A percentile compares a stretch with the other conserved stretches of the same genome.
These are phyloP conservation scores for Trichoplusia ni DNA, from an alignment of 1,140 invertebrate species.

Conservation along the genomic window DNA sequence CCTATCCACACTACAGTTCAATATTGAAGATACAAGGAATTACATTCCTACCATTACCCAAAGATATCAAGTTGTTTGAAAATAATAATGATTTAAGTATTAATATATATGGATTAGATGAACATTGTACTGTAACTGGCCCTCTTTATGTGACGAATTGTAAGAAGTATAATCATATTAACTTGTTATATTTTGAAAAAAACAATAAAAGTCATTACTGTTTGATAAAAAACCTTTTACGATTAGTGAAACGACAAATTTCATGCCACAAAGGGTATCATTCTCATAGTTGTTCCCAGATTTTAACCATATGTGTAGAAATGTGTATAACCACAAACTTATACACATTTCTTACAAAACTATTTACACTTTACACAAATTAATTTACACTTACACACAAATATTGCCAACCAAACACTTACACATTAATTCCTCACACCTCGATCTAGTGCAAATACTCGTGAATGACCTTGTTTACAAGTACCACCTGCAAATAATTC, in stretches of 20 bases:
- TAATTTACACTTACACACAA: too few species aligned
- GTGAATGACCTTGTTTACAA: too few species aligned
- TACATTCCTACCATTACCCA: neutral
- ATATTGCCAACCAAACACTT: too few species aligned
- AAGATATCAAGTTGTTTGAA: constrained; percentile 37
- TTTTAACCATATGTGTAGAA: constrained; percentile 37
- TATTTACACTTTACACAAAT: too few species aligned
- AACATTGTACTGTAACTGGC: constrained; percentile 9
- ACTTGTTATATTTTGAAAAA: constrained; percentile 40
- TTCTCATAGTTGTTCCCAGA: constrained; percentile 36
- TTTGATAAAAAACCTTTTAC: constrained; percentile 51
- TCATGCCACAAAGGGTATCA: constrained; percentile 39
- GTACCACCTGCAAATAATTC: too few species aligned
- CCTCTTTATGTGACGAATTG: constrained; percentile 8
- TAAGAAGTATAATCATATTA: constrained; percentile 23
- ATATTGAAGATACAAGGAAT: neutral
- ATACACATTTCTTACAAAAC: too few species aligned
- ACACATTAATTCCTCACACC: too few species aligned
- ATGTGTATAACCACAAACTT: too few species aligned
- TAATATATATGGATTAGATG: neutral
- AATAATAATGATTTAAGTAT: neutral
- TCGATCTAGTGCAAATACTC: too few species aligned
- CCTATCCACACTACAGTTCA: neutral
- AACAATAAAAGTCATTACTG: constrained; percentile 40
- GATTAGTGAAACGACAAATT: constrained; percentile 47